Evolutionary conservation across 30 jellyfish, hydroid and myxozoan genomes (phyloP).

Genomic region (Sanderia malayensis): DNA sequence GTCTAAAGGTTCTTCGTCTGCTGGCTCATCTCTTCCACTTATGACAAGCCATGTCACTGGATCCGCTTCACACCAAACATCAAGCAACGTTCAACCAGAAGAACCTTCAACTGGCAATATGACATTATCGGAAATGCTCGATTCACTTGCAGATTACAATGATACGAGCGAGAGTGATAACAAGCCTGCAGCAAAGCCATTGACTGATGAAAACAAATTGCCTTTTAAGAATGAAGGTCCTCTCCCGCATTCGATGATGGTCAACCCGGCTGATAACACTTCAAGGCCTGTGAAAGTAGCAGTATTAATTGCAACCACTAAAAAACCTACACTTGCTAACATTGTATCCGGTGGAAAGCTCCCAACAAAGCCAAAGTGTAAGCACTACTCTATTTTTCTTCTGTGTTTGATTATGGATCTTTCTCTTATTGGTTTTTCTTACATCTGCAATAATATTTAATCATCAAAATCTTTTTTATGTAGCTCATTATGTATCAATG

Average conservation of each 20-base stretch:
- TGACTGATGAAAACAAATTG: slow-evolving; percentile 20
- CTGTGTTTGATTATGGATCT: too few relatives aligned
- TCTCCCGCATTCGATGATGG: slow-evolving; percentile 25
- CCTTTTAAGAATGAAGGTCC: slow-evolving; percentile 63
- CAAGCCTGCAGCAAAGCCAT: background rate
- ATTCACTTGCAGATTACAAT: slow-evolving; percentile 31
- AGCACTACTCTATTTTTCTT: too few relatives aligned
- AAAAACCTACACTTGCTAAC: slow-evolving; percentile 32
- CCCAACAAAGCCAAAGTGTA: slow-evolving; percentile 36
- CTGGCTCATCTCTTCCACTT: background rate
- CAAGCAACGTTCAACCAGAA: background rate
- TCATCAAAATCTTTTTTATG: background rate
- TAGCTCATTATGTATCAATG: background rate
- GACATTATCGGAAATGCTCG: slow-evolving; percentile 19
- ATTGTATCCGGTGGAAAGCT: slow-evolving; percentile 55
- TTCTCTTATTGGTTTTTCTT: too few relatives aligned
- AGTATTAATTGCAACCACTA: slow-evolving; percentile 3
- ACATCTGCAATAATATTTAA: too few relatives aligned
- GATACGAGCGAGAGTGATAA: background rate
- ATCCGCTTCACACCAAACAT: slow-evolving; percentile 1
- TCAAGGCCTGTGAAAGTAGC: background rate
- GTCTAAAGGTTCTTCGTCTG: background rate
- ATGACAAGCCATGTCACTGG: background rate
- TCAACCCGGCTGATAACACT: slow-evolving; percentile 50
- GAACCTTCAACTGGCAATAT: slow-evolving; percentile 12